Percentiles rank a stretch among this genome's conserved stretches.
Evolutionary conservation across 2,113 vertebrate species (phyloP).

Genomic region (Neogobius melanostomus): DNA sequence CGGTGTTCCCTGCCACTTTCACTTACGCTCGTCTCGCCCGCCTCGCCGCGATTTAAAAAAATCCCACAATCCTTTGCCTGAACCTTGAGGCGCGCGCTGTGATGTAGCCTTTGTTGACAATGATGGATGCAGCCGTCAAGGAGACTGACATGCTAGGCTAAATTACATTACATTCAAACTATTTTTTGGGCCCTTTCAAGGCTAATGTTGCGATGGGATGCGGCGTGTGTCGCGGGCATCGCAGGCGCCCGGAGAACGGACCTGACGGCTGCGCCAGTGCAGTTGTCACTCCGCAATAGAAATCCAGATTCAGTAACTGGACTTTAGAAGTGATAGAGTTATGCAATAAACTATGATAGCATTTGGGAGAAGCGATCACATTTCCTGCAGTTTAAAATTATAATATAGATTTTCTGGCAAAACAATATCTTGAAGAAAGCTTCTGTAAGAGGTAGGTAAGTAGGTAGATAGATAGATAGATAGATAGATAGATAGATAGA

Average conservation of each 20-base stretch:
- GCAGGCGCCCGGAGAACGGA: conserved; percentile 20
- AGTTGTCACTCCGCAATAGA: background rate
- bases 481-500: too few species aligned
- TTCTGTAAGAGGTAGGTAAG: too few species aligned
- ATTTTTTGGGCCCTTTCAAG: conserved; percentile 64
- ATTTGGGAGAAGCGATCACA: background rate
- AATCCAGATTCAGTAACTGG: conserved; percentile 14
- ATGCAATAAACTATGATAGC: background rate
- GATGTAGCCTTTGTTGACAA: conserved; percentile 72
- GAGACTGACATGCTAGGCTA: conserved; percentile 66
- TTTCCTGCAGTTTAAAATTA: too few species aligned
- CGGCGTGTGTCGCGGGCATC: conserved; percentile 52
- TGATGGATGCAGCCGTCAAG: conserved; percentile 77
- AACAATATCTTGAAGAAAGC: too few species aligned
- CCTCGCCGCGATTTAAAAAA: conserved; percentile 42
- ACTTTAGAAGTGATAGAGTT: background rate
- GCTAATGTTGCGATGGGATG: conserved; percentile 63
- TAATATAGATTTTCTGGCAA: too few species aligned
- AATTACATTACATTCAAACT: conserved; percentile 76
- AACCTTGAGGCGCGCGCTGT: conserved; percentile 68
- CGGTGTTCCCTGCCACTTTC: conserved; percentile 63
- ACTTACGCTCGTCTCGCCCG: conserved; percentile 48
- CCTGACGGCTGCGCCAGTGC: conserved; percentile 18
- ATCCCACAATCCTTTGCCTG: conserved; percentile 60
- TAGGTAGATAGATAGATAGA: too few species aligned